Percentiles rank a stretch among this genome's conserved stretches.
Evolutionary conservation across 2,113 vertebrate genomes (phyloP).

Genomic region (Chlorodrepanis virens): DNA sequence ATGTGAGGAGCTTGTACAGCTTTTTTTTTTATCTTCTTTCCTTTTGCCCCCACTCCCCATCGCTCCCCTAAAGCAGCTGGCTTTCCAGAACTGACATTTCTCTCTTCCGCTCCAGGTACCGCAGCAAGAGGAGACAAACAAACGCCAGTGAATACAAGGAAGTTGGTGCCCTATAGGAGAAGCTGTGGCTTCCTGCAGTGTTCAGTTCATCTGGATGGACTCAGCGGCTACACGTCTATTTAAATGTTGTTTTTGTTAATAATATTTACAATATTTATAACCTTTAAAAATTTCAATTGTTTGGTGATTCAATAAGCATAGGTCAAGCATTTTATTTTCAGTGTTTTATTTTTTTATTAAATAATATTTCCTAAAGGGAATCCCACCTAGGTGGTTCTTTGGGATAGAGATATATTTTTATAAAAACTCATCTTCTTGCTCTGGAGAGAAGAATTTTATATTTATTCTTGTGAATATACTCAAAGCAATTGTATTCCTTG

Average conservation of each 20-base stretch:
- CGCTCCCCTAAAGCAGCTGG: not conserved
- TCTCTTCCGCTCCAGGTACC: conserved; percentile 19
- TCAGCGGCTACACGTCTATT: conserved; percentile 10
- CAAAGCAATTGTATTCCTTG: not conserved
- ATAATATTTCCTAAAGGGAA: not conserved
- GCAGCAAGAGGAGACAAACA: conserved; percentile 12
- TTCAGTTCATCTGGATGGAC: not conserved
- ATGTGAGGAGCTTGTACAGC: not conserved
- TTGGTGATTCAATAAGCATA: conserved; percentile 46
- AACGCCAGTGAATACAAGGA: conserved; percentile 24
- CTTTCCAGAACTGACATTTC: not conserved
- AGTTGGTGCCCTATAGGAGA: conserved; percentile 45
- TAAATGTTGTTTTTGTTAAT: conserved; percentile 66
- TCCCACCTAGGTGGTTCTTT: not conserved
- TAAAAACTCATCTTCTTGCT: conserved; percentile 34
- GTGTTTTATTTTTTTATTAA: conserved; percentile 65
- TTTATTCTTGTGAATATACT: conserved; percentile 65
- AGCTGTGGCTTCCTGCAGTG: not conserved
- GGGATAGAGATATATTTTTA: conserved; percentile 64
- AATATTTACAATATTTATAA: conserved; percentile 71
- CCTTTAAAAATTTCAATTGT: conserved; percentile 28
- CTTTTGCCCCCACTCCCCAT: not conserved
- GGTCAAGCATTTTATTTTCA: conserved; percentile 66
- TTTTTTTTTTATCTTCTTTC: not conserved
- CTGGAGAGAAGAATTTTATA: conserved; percentile 56